Evolutionary conservation across 2,888 invertebrate species (phyloP).

Genomic region (Spatulosminthurus flaviceps): DNA sequence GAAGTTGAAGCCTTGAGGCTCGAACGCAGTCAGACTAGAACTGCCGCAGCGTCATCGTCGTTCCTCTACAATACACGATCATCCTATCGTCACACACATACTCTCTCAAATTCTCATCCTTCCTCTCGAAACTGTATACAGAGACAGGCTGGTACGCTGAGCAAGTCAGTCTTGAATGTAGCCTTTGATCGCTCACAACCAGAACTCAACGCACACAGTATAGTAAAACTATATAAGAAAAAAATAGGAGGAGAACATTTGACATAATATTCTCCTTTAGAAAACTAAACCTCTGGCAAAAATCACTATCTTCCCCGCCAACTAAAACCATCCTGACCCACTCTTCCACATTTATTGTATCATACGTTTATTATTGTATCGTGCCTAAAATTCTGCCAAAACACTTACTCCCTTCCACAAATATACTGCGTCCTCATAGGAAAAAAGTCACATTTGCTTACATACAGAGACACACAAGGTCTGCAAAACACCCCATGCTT

Average conservation of each 20-base stretch:
- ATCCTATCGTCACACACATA: neutral
- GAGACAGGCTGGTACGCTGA: constrained; percentile 10
- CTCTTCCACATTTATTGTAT: constrained; percentile 22
- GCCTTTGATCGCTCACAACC: constrained; percentile 24
- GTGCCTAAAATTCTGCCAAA: constrained; percentile 13
- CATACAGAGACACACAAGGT: neutral
- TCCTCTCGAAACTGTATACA: neutral
- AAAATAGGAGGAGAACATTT: constrained; percentile 6
- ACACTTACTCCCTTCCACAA: neutral
- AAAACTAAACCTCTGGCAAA: constrained; percentile 25
- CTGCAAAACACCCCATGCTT: neutral
- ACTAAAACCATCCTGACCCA: constrained; percentile 44
- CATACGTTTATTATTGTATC: constrained; percentile 4
- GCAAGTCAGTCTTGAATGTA: constrained; percentile 19
- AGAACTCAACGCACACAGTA: constrained; percentile 8
- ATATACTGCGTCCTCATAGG: constrained; percentile 21
- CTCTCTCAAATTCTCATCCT: neutral
- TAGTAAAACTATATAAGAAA: too few relatives aligned
- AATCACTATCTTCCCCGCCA: constrained; percentile 43
- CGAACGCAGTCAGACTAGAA: constrained; percentile 36
- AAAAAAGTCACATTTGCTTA: neutral
- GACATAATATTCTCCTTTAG: neutral
- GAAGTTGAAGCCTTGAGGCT: constrained; percentile 41
- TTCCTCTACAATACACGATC: constrained; percentile 7
- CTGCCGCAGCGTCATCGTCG: constrained; percentile 38